Conservation (phyloP, 2,888 invertebrate genomes). For the Eledona agricola region DNA sequence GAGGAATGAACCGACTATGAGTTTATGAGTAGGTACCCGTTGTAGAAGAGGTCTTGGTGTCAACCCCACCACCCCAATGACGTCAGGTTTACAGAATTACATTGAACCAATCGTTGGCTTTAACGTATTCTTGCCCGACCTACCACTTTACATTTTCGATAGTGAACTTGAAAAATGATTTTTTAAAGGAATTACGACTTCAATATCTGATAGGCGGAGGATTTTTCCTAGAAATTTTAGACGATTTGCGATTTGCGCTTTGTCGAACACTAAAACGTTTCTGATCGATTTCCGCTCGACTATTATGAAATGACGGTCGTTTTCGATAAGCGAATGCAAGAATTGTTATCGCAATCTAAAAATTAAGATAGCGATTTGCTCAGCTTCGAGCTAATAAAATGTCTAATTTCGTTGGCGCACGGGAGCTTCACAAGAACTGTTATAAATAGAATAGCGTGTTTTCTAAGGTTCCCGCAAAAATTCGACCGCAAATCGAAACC, state of each 20-base stretch:
- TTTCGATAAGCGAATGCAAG: not conserved
- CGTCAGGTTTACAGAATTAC: conserved; percentile 52
- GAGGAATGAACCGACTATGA: conserved; percentile 58
- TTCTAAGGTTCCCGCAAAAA: conserved; percentile 9
- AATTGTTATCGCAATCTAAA: not conserved
- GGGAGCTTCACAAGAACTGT: conserved; percentile 6
- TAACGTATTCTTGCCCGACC: conserved; percentile 46
- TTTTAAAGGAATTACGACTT: conserved; percentile 32
- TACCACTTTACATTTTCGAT: conserved; percentile 39
- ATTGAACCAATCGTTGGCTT: conserved; percentile 55
- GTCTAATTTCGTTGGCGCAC: conserved; percentile 14
- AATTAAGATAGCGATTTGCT: not conserved
- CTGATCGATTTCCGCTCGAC: too few species aligned
- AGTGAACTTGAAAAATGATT: conserved; percentile 30
- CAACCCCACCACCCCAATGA: conserved; percentile 56
- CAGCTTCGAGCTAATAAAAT: conserved; percentile 9
- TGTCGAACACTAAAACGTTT: too few species aligned
- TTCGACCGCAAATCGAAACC: conserved; percentile 18
- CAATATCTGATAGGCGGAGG: too few species aligned
- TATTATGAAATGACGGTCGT: too few species aligned
- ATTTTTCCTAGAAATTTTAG: too few species aligned
- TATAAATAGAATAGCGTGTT: conserved; percentile 21
- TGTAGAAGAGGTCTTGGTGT: conserved; percentile 56
- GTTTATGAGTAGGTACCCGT: conserved; percentile 50
- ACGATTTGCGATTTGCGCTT: too few species aligned